Conservation (phyloP, 2,113 vertebrate genomes). For the Poecile atricapillus region DNA sequence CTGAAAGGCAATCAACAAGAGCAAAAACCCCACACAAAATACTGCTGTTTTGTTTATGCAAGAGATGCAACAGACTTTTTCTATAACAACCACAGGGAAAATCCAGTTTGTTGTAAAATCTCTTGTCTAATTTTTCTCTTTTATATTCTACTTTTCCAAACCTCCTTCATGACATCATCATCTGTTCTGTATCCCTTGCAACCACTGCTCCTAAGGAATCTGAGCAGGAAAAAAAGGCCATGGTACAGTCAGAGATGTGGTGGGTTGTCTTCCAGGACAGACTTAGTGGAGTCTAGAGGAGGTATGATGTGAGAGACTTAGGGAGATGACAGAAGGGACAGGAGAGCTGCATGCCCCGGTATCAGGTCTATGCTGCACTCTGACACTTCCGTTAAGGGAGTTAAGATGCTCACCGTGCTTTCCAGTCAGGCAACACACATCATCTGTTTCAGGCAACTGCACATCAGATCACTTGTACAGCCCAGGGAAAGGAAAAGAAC, state of each 20-base stretch:
- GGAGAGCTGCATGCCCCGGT: not conserved
- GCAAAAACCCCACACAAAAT: not conserved
- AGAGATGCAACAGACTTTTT: not conserved
- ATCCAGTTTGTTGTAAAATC: not conserved
- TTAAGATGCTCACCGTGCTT: not conserved
- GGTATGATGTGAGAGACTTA: not conserved
- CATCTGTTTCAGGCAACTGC: not conserved
- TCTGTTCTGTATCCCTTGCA: not conserved
- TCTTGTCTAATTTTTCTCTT: not conserved
- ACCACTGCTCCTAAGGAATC: not conserved
- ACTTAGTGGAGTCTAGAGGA: not conserved
- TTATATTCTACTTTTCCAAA: not conserved
- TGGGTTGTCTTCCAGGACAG: not conserved
- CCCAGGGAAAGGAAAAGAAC: not conserved
- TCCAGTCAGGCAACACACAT: not conserved
- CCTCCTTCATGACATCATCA: not conserved
- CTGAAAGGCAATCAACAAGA: not conserved
- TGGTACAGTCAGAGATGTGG: not conserved
- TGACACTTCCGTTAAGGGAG: not conserved
- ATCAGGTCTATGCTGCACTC: not conserved
- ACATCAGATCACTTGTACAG: not conserved
- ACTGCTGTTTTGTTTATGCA: not conserved
- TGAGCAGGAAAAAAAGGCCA: not conserved
- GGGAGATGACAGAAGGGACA: not conserved
- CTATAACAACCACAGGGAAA: not conserved